These are phyloP conservation scores for Nephila pilipes DNA, from an alignment of 1,140 invertebrate genomes.

Conservation along the genomic window DNA sequence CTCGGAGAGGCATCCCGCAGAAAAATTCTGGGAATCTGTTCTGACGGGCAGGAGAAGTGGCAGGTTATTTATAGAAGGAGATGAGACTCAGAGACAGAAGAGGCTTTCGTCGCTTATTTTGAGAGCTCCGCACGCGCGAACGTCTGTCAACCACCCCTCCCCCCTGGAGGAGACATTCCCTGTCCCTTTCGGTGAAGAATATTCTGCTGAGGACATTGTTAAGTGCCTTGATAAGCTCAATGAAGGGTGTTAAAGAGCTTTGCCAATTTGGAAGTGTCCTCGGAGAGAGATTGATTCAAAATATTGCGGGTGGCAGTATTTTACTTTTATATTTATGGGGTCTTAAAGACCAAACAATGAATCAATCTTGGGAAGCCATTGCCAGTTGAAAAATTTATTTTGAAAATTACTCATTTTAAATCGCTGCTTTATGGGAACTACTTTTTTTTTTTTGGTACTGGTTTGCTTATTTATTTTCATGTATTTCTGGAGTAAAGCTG, in stretches of 20 bases:
- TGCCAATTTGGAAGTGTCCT: background rate
- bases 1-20: background rate
- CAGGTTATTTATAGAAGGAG: slow-evolving; percentile 32
- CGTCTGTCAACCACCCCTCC: slow-evolving; percentile 38
- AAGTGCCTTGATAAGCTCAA: background rate
- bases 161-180: background rate
- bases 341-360: no score
- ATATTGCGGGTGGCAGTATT: no score
- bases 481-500: no score
- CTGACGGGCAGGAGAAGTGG: background rate
- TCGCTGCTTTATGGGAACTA: no score
- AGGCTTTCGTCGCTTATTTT: slow-evolving; percentile 48
- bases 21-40: slow-evolving; percentile 24
- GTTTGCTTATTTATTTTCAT: no score
- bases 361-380: no score
- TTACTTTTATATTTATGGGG: no score
- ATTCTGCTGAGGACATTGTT: background rate
- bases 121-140: slow-evolving; percentile 10
- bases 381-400: no score
- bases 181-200: background rate
- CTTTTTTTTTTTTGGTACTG: no score
- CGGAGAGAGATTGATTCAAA: background rate
- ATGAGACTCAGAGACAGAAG: background rate
- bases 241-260: background rate
- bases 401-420: no score